A percentile compares a stretch with the other conserved stretches of the same genome.
These are phyloP conservation scores for Prostheceraeus crozeri DNA, from an alignment of 2,888 invertebrate species.

Conservation along the genomic window DNA sequence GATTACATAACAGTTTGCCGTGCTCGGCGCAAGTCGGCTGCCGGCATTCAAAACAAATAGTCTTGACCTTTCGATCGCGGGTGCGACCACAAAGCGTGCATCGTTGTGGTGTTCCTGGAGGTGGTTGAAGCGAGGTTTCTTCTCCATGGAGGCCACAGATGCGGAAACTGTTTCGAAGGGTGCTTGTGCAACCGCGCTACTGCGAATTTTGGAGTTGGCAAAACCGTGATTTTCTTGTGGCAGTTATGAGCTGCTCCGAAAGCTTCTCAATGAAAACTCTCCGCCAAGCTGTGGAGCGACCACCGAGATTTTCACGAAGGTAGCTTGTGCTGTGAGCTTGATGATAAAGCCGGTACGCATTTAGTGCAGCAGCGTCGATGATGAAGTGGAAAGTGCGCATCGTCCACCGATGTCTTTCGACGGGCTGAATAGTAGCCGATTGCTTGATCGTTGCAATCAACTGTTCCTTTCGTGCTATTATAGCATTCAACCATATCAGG, in stretches of 20 bases:
- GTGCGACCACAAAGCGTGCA: slow-evolving; percentile 22
- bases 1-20: slow-evolving; percentile 13
- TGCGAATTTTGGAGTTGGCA: not conserved
- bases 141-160: slow-evolving; percentile 13
- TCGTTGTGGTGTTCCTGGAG: no score
- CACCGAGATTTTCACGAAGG: not conserved
- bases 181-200: slow-evolving; percentile 17
- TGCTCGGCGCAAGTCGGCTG: slow-evolving; percentile 17
- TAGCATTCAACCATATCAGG: slow-evolving; percentile 6
- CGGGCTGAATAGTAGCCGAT: slow-evolving; percentile 17
- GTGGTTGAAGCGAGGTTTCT: no score
- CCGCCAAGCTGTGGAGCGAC: slow-evolving; percentile 2
- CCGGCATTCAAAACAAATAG: slow-evolving; percentile 22
- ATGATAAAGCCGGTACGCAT: slow-evolving; percentile 17
- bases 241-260: no score
- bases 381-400: slow-evolving; percentile 25
- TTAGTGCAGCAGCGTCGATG: slow-evolving; percentile 25
- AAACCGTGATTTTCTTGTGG: slow-evolving; percentile 7
- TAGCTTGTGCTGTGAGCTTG: no score
- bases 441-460: slow-evolving; percentile 21
- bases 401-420: slow-evolving; percentile 14
- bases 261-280: no score
- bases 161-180: slow-evolving; percentile 13
- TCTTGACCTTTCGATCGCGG: slow-evolving; percentile 21
- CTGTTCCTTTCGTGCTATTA: slow-evolving; percentile 26